phyloP scores from a whole-genome alignment of 2,888 invertebrate species.

The Altica lythri region DNA sequence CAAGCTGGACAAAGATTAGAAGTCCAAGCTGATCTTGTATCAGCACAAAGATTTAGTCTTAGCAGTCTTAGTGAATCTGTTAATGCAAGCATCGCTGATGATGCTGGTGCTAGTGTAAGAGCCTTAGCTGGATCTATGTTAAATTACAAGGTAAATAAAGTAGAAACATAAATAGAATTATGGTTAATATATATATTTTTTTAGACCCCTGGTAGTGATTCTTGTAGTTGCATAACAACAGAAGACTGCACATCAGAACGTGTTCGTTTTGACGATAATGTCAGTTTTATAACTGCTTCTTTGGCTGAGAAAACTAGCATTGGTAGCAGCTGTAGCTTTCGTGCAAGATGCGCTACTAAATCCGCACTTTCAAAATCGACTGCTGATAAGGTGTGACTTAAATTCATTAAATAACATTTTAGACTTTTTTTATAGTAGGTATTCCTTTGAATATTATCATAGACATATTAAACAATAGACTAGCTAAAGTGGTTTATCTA shows the following conservation, averaged over 20 bases:
- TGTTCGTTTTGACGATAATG: constrained; percentile 69
- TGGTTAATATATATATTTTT: constrained; percentile 33
- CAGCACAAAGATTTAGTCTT: constrained; percentile 66
- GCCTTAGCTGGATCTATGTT: constrained; percentile 79
- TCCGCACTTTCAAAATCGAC: constrained; percentile 31
- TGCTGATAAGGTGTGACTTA: constrained; percentile 11
- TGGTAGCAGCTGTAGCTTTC: constrained; percentile 56
- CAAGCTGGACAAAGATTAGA: constrained; percentile 63
- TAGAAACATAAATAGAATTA: neutral
- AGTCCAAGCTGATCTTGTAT: constrained; percentile 71
- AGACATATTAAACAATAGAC: too few species aligned
- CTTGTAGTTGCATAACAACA: constrained; percentile 56
- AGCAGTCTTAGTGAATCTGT: constrained; percentile 73
- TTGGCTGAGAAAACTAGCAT: constrained; percentile 57
- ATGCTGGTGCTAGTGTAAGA: constrained; percentile 72
- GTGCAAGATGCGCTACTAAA: constrained; percentile 47
- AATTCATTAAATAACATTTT: neutral
- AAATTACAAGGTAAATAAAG: constrained; percentile 63
- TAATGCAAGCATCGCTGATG: constrained; percentile 64
- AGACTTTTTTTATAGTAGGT: neutral
- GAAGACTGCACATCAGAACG: constrained; percentile 66
- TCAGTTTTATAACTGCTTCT: constrained; percentile 61
- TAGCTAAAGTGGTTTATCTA: too few species aligned
- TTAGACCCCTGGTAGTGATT: constrained; percentile 56
- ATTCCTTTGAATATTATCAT: neutral